phyloP scores from a whole-genome alignment of 2,113 vertebrate species.

The Podocnemis expansa region DNA sequence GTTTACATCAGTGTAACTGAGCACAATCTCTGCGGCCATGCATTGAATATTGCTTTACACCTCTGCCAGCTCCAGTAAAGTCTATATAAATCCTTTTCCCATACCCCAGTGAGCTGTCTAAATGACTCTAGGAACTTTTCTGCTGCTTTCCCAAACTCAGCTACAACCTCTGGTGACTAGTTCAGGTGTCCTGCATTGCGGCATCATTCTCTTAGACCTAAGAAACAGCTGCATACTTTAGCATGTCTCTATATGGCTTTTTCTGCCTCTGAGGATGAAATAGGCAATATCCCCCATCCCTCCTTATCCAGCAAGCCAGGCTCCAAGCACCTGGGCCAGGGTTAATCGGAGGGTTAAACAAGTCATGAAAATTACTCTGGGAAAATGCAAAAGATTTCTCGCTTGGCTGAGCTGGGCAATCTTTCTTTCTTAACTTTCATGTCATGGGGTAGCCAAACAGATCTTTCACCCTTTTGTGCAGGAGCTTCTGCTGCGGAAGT shows the following conservation, averaged over 20 bases:
- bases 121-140: not conserved
- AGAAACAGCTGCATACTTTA: not conserved
- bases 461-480: not conserved
- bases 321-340: constrained; percentile 21
- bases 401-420: constrained; percentile 41
- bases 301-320: constrained; percentile 3
- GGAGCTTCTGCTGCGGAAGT: not conserved
- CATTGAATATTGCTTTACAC: not conserved
- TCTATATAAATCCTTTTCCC: not conserved
- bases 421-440: constrained; percentile 46
- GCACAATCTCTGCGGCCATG: not conserved
- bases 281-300: not conserved
- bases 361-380: constrained; percentile 54
- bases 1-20: not conserved
- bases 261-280: constrained; percentile 42
- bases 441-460: not conserved
- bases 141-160: not conserved
- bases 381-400: constrained; percentile 60
- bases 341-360: constrained; percentile 68
- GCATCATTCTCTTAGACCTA: not conserved
- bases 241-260: not conserved
- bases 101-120: not conserved
- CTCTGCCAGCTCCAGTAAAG: not conserved
- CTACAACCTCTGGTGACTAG: not conserved
- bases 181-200: not conserved